phyloP scores from a whole-genome alignment of 2,888 invertebrate genomes.

The Dastarcus helophoroides region DNA sequence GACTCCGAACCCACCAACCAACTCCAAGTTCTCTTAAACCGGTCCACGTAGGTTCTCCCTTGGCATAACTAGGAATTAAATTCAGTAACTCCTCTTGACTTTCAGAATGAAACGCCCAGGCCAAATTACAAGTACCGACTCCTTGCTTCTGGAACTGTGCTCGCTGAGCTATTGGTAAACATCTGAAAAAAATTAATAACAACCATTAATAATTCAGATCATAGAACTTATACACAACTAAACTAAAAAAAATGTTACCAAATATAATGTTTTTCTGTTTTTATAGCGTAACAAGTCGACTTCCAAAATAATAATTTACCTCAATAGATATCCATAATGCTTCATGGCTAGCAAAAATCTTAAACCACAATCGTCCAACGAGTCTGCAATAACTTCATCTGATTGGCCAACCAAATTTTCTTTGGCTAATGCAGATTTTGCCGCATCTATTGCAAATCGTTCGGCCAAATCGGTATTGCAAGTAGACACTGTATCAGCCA shows the following conservation, averaged over 20 bases:
- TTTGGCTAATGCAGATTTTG: constrained; percentile 54
- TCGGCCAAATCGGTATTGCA: constrained; percentile 84
- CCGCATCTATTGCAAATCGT: constrained; percentile 59
- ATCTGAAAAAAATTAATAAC: constrained; percentile 43
- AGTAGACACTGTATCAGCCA: constrained; percentile 95
- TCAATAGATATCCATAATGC: constrained; percentile 86
- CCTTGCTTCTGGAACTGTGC: constrained; percentile 77
- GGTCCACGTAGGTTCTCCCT: constrained; percentile 79
- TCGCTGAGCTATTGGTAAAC: constrained; percentile 82
- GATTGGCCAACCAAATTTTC: constrained; percentile 47
- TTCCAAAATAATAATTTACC: constrained; percentile 19
- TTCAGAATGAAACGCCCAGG: constrained; percentile 99
- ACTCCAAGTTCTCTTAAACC: constrained; percentile 81
- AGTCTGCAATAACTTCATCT: constrained; percentile 55
- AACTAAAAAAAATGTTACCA: too few relatives aligned
- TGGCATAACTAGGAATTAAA: constrained; percentile 77
- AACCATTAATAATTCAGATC: too few relatives aligned
- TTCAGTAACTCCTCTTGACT: constrained; percentile 89
- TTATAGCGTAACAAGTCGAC: too few relatives aligned
- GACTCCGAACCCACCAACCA: constrained; percentile 94
- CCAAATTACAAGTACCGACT: constrained; percentile 80
- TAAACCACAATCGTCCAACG: constrained; percentile 93
- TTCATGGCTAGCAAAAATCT: constrained; percentile 94
- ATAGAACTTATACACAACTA: too few relatives aligned
- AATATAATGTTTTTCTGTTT: too few relatives aligned